Percentiles rank a stretch among this genome's conserved stretches.
These are phyloP conservation scores for Venturia canescens DNA, from an alignment of 1,140 invertebrate genomes.

Conservation along the genomic window DNA sequence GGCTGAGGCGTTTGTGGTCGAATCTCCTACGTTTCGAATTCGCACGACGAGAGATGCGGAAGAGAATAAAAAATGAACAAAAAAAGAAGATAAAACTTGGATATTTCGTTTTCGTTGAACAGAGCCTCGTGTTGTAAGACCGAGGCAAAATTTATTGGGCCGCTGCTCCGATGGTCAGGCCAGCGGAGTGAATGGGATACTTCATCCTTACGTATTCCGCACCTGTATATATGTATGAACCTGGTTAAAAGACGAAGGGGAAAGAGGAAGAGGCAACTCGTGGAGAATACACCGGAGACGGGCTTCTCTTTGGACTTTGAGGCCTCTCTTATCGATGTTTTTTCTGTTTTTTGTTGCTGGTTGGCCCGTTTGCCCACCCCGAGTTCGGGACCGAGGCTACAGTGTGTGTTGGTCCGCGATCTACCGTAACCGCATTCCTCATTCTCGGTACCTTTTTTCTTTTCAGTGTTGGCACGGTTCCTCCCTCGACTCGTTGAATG, in stretches of 20 bases:
- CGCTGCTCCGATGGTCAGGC: constrained; percentile 39
- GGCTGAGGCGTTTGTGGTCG: constrained; percentile 21
- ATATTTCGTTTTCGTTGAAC: constrained; percentile 28
- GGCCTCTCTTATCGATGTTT: constrained; percentile 55
- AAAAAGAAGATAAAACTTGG: not conserved
- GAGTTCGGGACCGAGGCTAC: constrained; percentile 58
- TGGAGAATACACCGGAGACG: constrained; percentile 4
- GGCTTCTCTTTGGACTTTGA: constrained; percentile 35
- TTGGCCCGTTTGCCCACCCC: constrained; percentile 50
- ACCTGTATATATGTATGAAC: not conserved
- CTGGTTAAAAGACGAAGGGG: constrained; percentile 17
- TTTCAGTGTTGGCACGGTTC: constrained; percentile 34
- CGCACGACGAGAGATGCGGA: constrained; percentile 10
- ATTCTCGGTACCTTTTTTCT: constrained; percentile 23
- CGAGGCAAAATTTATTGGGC: constrained; percentile 58
- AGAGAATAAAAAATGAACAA: not conserved
- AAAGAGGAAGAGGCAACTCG: constrained; percentile 19
- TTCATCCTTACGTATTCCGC: not conserved
- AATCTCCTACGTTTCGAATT: constrained; percentile 3
- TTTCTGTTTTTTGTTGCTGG: constrained; percentile 48
- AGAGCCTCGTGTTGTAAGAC: constrained; percentile 5
- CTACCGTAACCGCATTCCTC: constrained; percentile 72
- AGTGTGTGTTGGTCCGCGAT: constrained; percentile 63
- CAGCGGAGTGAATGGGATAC: constrained; percentile 58
- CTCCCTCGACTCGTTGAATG: not conserved